Evolutionary conservation across 2,888 invertebrate genomes (phyloP).

Genomic region (Drosophila neonasuta): DNA sequence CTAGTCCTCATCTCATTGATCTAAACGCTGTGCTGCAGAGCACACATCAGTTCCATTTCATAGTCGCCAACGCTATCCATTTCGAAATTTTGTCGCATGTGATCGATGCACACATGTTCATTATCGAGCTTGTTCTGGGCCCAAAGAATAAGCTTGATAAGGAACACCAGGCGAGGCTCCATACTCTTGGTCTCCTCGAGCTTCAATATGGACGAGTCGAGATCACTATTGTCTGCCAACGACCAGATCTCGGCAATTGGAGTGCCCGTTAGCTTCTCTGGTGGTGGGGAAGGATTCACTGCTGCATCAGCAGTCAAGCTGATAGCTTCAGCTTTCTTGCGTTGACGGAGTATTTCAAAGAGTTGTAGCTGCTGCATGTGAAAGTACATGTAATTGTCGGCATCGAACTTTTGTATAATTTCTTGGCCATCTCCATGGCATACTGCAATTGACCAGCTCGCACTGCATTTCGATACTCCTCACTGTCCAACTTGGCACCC

Average conservation of each 20-base stretch:
- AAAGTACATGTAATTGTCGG: conserved; percentile 69
- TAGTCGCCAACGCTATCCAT: conserved; percentile 43
- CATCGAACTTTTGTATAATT: conserved; percentile 54
- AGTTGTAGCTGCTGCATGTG: conserved; percentile 66
- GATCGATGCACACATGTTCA: conserved; percentile 1
- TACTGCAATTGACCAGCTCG: conserved; percentile 52
- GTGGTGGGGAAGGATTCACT: background rate
- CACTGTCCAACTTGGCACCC: conserved; percentile 16
- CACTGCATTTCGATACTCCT: conserved; percentile 52
- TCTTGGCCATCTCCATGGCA: conserved; percentile 60
- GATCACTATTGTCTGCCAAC: conserved; percentile 13
- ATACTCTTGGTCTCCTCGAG: conserved; percentile 22
- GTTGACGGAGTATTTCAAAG: conserved; percentile 53
- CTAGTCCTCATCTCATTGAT: conserved; percentile 10
- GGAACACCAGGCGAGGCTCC: conserved; percentile 64
- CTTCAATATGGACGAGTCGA: conserved; percentile 28
- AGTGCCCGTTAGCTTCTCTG: background rate
- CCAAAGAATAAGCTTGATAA: conserved; percentile 64
- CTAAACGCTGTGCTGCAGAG: conserved; percentile 42
- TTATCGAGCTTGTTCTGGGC: conserved; percentile 60
- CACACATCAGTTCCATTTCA: conserved; percentile 55
- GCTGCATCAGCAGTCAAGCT: background rate
- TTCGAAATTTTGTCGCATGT: background rate
- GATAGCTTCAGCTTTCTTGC: conserved; percentile 26
- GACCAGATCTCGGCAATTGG: background rate